These are phyloP conservation scores for Patiria pectinifera DNA, from an alignment of 53 echinoderm and acorn worm genomes.

Conservation along the genomic window DNA sequence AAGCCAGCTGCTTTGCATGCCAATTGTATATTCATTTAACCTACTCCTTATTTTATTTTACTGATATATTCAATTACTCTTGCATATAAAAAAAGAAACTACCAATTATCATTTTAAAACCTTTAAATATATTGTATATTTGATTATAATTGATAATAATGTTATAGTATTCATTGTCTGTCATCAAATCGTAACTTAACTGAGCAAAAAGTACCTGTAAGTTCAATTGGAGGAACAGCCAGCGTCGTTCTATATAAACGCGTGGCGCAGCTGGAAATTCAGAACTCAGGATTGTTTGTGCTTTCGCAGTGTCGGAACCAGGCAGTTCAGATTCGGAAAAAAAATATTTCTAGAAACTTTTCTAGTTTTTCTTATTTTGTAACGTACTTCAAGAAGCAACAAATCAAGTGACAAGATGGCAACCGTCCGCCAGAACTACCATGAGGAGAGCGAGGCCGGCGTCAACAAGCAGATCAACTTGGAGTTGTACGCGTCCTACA, in stretches of 20 bases:
- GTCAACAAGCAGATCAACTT: conserved; percentile 98
- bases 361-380: not conserved
- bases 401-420: conserved; percentile 68
- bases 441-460: conserved; percentile 85
- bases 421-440: conserved; percentile 86
- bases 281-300: conserved; percentile 76
- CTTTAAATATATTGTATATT: no score
- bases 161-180: no score
- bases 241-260: conserved; percentile 40
- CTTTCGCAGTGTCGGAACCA: conserved; percentile 99
- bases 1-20: not conserved
- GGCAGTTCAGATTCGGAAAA: conserved; percentile 69
- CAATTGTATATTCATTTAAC: not conserved
- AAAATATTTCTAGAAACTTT: not conserved
- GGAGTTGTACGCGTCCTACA: conserved; percentile 93
- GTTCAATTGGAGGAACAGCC: conserved; percentile 54
- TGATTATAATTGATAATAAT: no score
- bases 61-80: no score
- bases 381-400: conserved; percentile 8
- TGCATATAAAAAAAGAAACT: no score
- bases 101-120: no score
- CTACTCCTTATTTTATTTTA: not conserved
- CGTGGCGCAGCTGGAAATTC: conserved; percentile 50
- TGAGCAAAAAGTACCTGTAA: not conserved
- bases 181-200: no score